Conservation (phyloP, 2,888 invertebrate genomes). For the Aleiodes leptofemur region DNA sequence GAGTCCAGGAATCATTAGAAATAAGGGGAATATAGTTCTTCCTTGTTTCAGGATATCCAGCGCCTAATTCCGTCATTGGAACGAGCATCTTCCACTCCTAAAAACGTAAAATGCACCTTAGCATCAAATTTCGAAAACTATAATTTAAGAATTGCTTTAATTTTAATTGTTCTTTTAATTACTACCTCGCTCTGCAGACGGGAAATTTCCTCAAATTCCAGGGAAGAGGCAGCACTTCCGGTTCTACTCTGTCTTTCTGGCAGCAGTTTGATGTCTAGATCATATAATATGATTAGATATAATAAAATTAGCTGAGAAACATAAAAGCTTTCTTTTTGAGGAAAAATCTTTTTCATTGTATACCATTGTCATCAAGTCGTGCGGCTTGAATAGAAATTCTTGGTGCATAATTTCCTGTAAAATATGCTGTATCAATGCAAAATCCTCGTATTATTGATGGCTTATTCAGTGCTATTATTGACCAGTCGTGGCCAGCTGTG, state of each 20-base stretch:
- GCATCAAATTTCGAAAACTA: neutral
- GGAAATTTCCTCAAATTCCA: slow-evolving; percentile 75
- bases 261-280: slow-evolving; percentile 52
- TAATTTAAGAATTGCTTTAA: neutral
- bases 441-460: slow-evolving; percentile 78
- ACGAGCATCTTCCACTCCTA: slow-evolving; percentile 80
- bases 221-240: slow-evolving; percentile 77
- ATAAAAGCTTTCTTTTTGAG: neutral
- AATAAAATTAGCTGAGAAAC: neutral
- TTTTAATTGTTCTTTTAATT: slow-evolving; percentile 19
- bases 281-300: neutral
- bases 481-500: slow-evolving; percentile 80
- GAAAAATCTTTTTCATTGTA: slow-evolving; percentile 16
- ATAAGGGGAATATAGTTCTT: slow-evolving; percentile 77
- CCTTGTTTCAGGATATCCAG: slow-evolving; percentile 79
- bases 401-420: slow-evolving; percentile 81
- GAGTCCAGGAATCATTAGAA: slow-evolving; percentile 78
- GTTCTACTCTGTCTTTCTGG: slow-evolving; percentile 68
- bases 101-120: slow-evolving; percentile 57
- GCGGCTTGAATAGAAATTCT: slow-evolving; percentile 81
- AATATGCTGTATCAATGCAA: slow-evolving; percentile 79
- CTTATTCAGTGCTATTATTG: slow-evolving; percentile 78
- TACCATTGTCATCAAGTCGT: slow-evolving; percentile 77
- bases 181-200: slow-evolving; percentile 71
- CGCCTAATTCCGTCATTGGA: slow-evolving; percentile 76